These are phyloP conservation scores for Limosa lapponica DNA, from an alignment of 2,797 vertebrate genomes.

Conservation along the genomic window DNA sequence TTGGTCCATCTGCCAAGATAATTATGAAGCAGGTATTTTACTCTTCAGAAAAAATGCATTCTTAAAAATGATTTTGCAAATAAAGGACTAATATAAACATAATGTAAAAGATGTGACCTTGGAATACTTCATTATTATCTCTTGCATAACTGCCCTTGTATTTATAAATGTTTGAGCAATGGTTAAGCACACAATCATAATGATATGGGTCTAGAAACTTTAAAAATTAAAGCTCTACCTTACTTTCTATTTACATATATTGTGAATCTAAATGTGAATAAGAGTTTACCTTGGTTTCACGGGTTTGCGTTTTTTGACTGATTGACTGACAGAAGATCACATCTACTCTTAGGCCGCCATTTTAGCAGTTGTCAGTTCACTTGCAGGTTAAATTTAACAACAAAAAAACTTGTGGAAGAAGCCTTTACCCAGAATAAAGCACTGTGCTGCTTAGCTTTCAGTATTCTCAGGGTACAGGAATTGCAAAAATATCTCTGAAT, in stretches of 20 bases:
- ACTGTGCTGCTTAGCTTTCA: background rate
- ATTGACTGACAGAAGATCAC: background rate
- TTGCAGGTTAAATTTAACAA: slow-evolving; percentile 17
- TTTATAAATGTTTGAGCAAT: background rate
- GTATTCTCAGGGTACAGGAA: background rate
- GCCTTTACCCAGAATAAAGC: background rate
- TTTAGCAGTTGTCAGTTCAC: background rate
- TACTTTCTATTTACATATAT: background rate
- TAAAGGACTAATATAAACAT: background rate
- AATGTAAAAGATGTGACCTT: background rate
- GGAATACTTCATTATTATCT: background rate
- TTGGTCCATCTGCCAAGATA: background rate
- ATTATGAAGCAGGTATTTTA: background rate
- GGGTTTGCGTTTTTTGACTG: background rate
- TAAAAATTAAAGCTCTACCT: background rate
- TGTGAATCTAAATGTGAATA: background rate
- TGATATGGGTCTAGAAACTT: background rate
- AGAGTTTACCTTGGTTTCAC: background rate
- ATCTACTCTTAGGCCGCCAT: background rate
- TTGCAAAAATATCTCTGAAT: background rate
- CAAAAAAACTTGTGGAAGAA: background rate
- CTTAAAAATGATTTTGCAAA: slow-evolving; percentile 13
- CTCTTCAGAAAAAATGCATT: background rate
- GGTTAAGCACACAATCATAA: background rate
- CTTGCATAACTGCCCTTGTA: background rate